Evolutionary conservation across 2,888 invertebrate species (phyloP).

Genomic region (Tupiocoris notatus): DNA sequence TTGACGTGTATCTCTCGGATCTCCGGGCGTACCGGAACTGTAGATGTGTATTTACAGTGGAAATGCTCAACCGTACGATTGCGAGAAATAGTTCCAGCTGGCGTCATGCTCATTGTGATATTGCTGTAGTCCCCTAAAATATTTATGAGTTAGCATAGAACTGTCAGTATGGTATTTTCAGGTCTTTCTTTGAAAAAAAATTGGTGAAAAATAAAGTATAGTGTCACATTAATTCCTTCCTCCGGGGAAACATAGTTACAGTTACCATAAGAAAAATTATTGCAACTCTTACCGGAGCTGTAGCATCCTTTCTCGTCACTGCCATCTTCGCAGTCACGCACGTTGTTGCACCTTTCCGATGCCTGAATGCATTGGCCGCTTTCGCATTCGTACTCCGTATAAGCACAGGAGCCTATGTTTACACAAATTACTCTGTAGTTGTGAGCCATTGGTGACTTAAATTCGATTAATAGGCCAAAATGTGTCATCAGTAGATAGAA

Average conservation of each 20-base stretch:
- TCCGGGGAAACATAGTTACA: not conserved
- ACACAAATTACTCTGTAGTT: too few relatives aligned
- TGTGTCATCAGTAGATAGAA: too few relatives aligned
- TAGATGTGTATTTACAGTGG: conserved; percentile 12
- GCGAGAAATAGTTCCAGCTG: not conserved
- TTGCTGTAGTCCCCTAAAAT: not conserved
- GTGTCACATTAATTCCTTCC: too few relatives aligned
- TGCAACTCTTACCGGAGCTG: not conserved
- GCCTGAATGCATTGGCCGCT: conserved; percentile 24
- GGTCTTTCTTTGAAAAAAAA: too few relatives aligned
- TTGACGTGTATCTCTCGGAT: not conserved
- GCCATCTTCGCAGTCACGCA: conserved; percentile 56
- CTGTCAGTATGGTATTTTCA: too few relatives aligned
- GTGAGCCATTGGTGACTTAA: too few relatives aligned
- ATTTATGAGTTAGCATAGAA: too few relatives aligned
- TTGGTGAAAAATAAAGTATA: too few relatives aligned
- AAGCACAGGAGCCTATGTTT: conserved; percentile 5
- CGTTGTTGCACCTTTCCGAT: conserved; percentile 55
- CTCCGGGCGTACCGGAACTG: conserved; percentile 4
- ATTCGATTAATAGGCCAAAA: too few relatives aligned
- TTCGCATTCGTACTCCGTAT: conserved; percentile 26
- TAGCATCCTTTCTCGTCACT: conserved; percentile 53
- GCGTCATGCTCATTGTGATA: conserved; percentile 5
- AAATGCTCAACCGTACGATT: not conserved
- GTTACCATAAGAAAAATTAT: not conserved